phyloP scores from a whole-genome alignment of 2,113 vertebrate species.

The Pseudopodoces humilis region DNA sequence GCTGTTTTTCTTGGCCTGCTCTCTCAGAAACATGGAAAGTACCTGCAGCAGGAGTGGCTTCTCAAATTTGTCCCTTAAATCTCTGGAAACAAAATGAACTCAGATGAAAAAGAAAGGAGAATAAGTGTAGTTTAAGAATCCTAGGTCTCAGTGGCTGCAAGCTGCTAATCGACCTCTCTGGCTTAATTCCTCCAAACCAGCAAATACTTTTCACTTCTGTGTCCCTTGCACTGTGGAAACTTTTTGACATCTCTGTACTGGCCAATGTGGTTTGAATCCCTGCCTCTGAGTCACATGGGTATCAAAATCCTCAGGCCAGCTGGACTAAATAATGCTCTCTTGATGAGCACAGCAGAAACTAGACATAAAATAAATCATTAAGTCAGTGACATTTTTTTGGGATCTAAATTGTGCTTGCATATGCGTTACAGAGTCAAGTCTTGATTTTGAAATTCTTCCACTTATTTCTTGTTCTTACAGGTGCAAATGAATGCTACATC shows the following conservation, averaged over 20 bases:
- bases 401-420: not conserved
- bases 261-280: not conserved
- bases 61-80: not conserved
- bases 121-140: not conserved
- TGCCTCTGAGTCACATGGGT: not conserved
- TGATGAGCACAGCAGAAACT: not conserved
- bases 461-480: not conserved
- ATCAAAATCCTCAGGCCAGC: not conserved
- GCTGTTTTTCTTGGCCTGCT: slow-evolving; percentile 7
- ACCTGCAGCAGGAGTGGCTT: slow-evolving; percentile 14
- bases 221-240: not conserved
- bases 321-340: not conserved
- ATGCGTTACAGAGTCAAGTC: not conserved
- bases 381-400: not conserved
- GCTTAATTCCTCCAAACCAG: not conserved
- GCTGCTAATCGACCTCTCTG: not conserved
- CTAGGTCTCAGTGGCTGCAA: not conserved
- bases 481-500: not conserved
- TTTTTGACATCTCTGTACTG: not conserved
- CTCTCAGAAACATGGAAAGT: not conserved
- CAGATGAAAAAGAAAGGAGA: not conserved
- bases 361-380: slow-evolving; percentile 2
- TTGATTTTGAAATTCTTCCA: slow-evolving; percentile 1
- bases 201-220: not conserved
- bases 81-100: not conserved